Conservation (phyloP, 2,113 vertebrate species). For the Otus sunia region DNA sequence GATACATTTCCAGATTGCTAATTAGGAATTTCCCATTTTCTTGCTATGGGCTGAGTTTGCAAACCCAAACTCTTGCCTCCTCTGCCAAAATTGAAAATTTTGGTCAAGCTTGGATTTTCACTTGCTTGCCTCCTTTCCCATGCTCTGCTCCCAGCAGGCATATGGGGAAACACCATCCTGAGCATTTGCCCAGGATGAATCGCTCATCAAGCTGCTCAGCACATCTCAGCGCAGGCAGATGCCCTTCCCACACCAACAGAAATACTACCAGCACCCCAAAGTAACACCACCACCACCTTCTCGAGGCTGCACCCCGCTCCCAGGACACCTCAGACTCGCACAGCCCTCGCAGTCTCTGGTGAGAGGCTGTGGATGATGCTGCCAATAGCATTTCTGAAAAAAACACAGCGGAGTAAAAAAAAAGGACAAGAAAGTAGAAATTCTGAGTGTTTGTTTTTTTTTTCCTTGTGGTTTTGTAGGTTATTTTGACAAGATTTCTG, state of each 20-base stretch:
- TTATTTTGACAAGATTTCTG: neutral
- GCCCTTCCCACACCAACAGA: neutral
- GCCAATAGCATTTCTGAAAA: neutral
- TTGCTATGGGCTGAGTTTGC: neutral
- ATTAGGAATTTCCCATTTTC: neutral
- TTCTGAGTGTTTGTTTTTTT: neutral
- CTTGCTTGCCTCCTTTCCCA: neutral
- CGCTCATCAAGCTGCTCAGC: neutral
- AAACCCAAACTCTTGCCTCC: neutral
- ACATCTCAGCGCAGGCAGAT: neutral
- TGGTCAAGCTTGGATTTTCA: neutral
- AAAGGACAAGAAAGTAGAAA: neutral
- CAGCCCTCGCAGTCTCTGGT: neutral
- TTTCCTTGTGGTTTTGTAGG: neutral
- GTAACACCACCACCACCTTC: neutral
- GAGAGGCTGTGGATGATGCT: neutral
- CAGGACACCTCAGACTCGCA: neutral
- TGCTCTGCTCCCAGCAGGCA: neutral
- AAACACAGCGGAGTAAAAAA: accelerated
- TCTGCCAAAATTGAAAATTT: neutral
- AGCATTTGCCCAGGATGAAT: neutral
- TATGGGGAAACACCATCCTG: neutral
- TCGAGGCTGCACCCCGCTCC: accelerated
- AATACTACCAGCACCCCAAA: neutral
- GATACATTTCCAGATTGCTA: neutral